Percentiles rank a stretch among this genome's conserved stretches.
Conservation (phyloP, 2,888 invertebrate genomes). For the Acrobeloides nanus region DNA sequence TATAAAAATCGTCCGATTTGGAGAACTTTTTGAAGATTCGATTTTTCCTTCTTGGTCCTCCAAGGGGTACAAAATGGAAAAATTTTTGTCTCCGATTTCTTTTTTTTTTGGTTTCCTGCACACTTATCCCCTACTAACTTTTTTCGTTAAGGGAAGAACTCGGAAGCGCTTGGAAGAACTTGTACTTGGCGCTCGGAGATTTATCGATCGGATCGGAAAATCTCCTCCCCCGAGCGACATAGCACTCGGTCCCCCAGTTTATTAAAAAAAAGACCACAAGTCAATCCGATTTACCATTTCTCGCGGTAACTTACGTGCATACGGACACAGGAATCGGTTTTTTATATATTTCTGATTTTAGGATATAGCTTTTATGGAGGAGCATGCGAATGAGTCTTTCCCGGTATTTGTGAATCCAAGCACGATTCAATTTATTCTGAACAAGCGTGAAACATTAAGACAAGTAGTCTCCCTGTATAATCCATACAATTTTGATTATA, state of each 20-base stretch:
- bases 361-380: no score
- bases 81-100: constrained; percentile 10
- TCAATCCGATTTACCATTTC: no score
- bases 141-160: neutral
- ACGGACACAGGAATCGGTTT: no score
- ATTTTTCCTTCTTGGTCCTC: neutral
- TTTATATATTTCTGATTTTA: no score
- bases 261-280: no score
- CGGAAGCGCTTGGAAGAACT: constrained; percentile 8
- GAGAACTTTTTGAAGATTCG: no score
- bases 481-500: constrained; percentile 73
- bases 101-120: constrained; percentile 9
- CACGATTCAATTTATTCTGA: constrained; percentile 69
- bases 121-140: neutral
- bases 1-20: no score
- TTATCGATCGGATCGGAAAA: constrained; percentile 1
- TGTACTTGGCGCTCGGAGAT: constrained; percentile 3
- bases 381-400: no score
- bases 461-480: constrained; percentile 75
- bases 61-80: constrained; percentile 3
- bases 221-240: neutral
- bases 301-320: no score
- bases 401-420: constrained; percentile 77
- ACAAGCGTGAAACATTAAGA: constrained; percentile 70
- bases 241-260: no score